A percentile compares a stretch with the other conserved stretches of the same genome.
Evolutionary conservation across 2,888 invertebrate species (phyloP).

Genomic region (Caenorhabditis sp.): DNA sequence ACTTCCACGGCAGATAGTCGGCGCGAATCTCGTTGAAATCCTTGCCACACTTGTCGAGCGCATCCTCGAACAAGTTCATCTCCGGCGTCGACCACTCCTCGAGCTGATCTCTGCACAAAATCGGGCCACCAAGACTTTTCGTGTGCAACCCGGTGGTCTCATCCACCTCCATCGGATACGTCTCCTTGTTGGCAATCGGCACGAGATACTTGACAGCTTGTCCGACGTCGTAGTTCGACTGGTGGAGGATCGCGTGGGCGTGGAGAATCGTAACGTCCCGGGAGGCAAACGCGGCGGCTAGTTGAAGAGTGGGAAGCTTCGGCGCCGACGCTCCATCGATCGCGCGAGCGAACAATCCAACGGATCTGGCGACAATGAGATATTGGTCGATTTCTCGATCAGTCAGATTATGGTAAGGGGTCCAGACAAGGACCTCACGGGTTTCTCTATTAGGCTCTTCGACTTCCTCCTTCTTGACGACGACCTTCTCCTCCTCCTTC

Average conservation of each 20-base stretch:
- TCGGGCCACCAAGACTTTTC: conserved; percentile 82
- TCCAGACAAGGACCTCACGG: conserved; percentile 91
- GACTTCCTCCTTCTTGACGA: conserved; percentile 32
- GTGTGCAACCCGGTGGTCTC: conserved; percentile 81
- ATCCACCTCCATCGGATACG: conserved; percentile 82
- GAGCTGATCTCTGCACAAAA: conserved; percentile 92
- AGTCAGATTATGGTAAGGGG: conserved; percentile 92
- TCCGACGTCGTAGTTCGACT: conserved; percentile 93
- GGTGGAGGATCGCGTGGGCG: conserved; percentile 97
- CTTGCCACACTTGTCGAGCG: conserved; percentile 94
- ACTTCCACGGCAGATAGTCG: conserved; percentile 88
- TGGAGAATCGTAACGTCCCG: conserved; percentile 99
- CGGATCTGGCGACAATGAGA: conserved; percentile 91
- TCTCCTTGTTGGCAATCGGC: conserved; percentile 84
- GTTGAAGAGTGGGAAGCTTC: conserved; percentile 97
- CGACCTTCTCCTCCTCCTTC: conserved; percentile 22
- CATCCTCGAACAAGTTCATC: conserved; percentile 99
- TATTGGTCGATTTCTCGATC: conserved; percentile 99
- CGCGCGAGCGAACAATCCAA: conserved; percentile 98
- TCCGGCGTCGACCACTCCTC: conserved; percentile 99
- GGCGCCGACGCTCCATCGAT: conserved; percentile 98
- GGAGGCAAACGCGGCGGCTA: conserved; percentile 99
- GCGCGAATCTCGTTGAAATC: conserved; percentile 98
- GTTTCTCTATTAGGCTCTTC: neutral
- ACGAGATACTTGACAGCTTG: conserved; percentile 84